Evolutionary conservation across 1,140 invertebrate species (phyloP), one percentile per base, ranked within the genome.

Genomic region (Ladona fulva): DNA sequence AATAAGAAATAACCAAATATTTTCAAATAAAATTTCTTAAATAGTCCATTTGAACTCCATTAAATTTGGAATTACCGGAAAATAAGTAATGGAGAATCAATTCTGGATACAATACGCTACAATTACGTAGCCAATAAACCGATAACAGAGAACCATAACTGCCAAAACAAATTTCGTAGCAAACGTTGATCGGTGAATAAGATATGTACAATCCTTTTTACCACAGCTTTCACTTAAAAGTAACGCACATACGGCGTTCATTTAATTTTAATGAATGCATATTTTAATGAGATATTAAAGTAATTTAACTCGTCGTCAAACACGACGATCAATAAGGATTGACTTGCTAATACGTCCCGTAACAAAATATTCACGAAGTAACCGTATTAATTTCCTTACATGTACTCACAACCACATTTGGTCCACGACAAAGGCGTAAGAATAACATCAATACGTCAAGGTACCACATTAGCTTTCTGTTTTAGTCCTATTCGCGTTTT

Each of bases 181-280:
- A 66, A 66, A 66, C n/a, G 52, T 37, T 37, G 52, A 19, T 66
- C 52, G n/a, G 16, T 66, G 52, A 16, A 66, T 19, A 16, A 66
- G 52, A 66, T 66, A 66, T 66, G 52, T 66, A 66, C 52, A 66
- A 16, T 19, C 52, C n/a, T 66, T 66, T 66, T 66, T 66, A 66
- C 52, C 16, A 66, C 16, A 22, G 52, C 14, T 66, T 66, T 66
- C n/a, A 66, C 52, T 37, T 37, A 37, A 52, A 66, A 66, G 52
- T 22, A 66, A 66, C n/a, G 52, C 52, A 66, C 52, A 6, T 66
- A 37, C 3, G 3, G 52, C n/a, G 52, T 66, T 16, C 52, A 12
- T 22, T 66, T 66, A 66, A 66, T 66, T 66, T 66, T 19, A 66
- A 66, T 19, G n/a, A 66, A 66, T 66, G 52, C n/a, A 37, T 37